Evolutionary conservation across 2,888 invertebrate species (phyloP), one percentile per base, ranked within the genome.

Genomic region (Muscina levida): DNA sequence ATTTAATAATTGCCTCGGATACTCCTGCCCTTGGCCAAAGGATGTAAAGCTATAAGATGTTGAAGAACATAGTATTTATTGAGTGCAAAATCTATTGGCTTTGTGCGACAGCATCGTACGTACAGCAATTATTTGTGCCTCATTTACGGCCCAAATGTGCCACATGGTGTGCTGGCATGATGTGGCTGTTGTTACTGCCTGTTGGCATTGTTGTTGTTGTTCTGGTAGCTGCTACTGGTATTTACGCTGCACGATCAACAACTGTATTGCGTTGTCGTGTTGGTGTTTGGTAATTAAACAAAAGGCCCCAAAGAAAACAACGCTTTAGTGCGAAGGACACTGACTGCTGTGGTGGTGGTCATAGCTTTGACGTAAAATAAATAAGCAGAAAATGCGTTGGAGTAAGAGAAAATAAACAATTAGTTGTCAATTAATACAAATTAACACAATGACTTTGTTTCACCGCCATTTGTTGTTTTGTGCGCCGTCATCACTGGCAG

Each of bases 371-470:
- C 15, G 17, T 22, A 44, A 56, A 24, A 39, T 10, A 44, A 71
- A 71, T 10, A 44, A 71, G 66, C 31, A 42, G 8, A 31, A n/a
- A 57, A n/a, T n/a, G 48, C 53, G 72, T 17, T n/a, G 19, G 51
- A 39, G 6, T 37, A 65, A 73, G 78, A 37, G 53, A 71, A 65
- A 82, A 83, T 76, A 80, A 84, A 82, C 84, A 84, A 86, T 85
- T 86, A 84, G 84, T 83, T 85, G 84, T 80, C 84, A 85, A 86
- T 86, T 86, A 85, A 86, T 85, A 85, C 82, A 85, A 86, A 86
- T 86, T 85, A 86, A 77, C 78, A 81, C 75, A 78, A 83, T 78
- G 79, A 76, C 83, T 79, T 68, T 77, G 79, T 72, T 82, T 31
- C 68, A 62, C 77, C 72, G 56, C 79, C 77, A 83, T 79, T 83